phyloP scores from a whole-genome alignment of 2,113 vertebrate genomes.

The Brevimyrus niger region DNA sequence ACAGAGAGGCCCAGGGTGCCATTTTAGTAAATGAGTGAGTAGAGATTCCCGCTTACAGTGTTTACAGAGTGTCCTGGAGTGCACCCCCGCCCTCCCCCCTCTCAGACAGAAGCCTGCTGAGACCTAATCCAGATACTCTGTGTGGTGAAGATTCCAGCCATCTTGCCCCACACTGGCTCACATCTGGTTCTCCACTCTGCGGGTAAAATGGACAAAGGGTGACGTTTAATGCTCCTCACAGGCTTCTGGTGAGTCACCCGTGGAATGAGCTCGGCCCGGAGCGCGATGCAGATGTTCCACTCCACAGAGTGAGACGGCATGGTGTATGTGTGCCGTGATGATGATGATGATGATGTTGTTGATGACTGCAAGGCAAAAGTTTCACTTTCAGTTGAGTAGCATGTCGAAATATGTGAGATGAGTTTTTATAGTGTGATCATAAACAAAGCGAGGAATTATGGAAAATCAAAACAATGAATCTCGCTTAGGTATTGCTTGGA shows the following conservation, averaged over 20 bases:
- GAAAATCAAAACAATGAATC: not conserved
- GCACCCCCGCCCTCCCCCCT: too few relatives aligned
- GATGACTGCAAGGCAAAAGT: not conserved
- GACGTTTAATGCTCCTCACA: constrained; percentile 1
- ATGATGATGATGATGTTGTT: not conserved
- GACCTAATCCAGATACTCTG: not conserved
- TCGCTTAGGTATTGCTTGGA: not conserved
- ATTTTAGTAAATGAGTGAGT: not conserved
- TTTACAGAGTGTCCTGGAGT: not conserved
- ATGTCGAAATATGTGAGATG: not conserved
- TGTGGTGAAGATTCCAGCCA: not conserved
- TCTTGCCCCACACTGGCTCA: not conserved
- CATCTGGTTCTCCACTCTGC: not conserved
- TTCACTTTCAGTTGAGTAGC: not conserved
- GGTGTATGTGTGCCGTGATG: not conserved
- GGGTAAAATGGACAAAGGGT: not conserved
- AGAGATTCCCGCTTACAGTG: not conserved
- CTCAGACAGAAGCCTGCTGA: not conserved
- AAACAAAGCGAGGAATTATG: not conserved
- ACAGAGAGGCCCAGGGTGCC: not conserved
- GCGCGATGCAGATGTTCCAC: not conserved
- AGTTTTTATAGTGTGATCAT: not conserved
- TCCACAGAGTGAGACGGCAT: not conserved
- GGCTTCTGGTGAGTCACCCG: not conserved
- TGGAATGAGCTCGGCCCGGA: not conserved